Conservation (phyloP, 2,113 vertebrate species). For the Australoheros scitulus region DNA sequence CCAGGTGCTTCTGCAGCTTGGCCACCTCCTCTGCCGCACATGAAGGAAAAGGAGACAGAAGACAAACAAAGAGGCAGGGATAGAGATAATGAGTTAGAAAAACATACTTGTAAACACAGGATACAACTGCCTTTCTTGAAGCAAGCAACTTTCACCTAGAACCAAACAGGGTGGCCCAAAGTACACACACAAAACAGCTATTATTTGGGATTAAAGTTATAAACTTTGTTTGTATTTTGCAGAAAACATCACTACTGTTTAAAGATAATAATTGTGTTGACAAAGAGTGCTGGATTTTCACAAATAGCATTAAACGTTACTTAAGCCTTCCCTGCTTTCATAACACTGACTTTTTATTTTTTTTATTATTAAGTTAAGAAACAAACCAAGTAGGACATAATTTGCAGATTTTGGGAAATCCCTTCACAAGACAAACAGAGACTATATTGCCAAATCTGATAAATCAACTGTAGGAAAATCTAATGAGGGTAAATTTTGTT, state of each 20-base stretch:
- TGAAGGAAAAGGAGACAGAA: background rate
- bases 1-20: constrained; percentile 98
- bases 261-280: background rate
- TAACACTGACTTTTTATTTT: background rate
- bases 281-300: background rate
- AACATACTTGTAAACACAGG: background rate
- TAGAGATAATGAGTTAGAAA: constrained; percentile 9
- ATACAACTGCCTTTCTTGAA: background rate
- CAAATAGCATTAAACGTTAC: background rate
- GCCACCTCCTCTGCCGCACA: constrained; percentile 92
- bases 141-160: background rate
- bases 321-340: background rate
- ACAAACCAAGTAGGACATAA: background rate
- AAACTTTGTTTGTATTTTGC: background rate
- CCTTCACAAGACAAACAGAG: background rate
- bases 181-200: background rate
- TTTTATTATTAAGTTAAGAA: background rate
- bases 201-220: background rate
- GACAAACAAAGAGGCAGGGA: constrained; percentile 17
- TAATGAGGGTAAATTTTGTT: background rate
- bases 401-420: background rate
- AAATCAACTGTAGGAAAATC: background rate
- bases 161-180: background rate
- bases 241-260: background rate
- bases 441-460: background rate